These are phyloP conservation scores for Beroe forskalii DNA, from an alignment of 37 sponge, comb jelly and placozoan species.

Conservation along the genomic window DNA sequence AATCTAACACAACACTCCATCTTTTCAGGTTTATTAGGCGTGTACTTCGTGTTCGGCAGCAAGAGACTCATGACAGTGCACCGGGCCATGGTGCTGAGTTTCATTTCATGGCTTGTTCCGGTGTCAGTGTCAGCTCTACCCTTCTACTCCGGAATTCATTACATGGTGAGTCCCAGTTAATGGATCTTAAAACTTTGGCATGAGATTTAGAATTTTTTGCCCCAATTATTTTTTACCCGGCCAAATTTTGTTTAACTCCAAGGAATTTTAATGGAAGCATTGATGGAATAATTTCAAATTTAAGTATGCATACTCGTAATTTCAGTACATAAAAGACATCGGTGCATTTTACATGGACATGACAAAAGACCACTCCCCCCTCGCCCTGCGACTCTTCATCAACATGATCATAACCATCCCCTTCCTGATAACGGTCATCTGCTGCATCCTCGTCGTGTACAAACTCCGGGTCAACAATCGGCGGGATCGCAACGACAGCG, in stretches of 20 bases:
- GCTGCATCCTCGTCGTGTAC: slow-evolving; percentile 6
- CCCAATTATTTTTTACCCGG: no score
- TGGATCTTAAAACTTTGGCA: no score
- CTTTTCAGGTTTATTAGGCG: slow-evolving; percentile 7
- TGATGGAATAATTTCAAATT: no score
- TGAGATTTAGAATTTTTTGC: no score
- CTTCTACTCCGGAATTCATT: slow-evolving; percentile 2
- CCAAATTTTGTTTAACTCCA: no score
- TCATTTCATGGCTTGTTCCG: neutral
- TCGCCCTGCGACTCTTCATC: neutral
- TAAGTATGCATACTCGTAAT: no score
- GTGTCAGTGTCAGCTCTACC: neutral
- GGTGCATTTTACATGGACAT: slow-evolving; percentile 53
- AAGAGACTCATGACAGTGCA: slow-evolving; percentile 33
- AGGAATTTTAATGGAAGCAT: no score
- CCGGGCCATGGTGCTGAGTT: neutral
- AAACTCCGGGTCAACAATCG: neutral
- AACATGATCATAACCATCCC: slow-evolving; percentile 47
- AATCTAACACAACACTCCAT: no score
- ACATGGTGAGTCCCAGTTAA: slow-evolving; percentile 47
- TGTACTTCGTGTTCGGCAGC: slow-evolving; percentile 52
- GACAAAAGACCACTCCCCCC: neutral
- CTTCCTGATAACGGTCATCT: slow-evolving; percentile 23
- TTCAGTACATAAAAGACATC: slow-evolving; percentile 8
- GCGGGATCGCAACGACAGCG: neutral